A percentile compares a stretch with the other conserved stretches of the same genome.
Evolutionary conservation across 2,113 vertebrate species (phyloP).

Genomic region (Penelope pileata): DNA sequence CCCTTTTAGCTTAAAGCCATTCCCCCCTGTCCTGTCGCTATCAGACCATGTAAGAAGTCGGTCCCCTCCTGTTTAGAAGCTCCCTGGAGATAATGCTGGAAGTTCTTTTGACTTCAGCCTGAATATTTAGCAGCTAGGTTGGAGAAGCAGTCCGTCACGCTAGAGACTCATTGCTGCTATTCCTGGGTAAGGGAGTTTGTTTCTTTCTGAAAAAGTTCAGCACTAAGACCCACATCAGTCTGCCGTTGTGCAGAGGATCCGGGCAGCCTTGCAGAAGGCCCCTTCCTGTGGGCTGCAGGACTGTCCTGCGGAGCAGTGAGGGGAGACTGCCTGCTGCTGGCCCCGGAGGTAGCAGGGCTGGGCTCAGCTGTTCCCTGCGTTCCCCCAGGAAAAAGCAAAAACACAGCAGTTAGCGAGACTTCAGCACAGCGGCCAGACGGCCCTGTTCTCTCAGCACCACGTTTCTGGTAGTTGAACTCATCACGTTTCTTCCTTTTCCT

Average conservation of each 20-base stretch:
- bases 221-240: not conserved
- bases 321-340: not conserved
- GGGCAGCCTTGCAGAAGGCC: not conserved
- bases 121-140: not conserved
- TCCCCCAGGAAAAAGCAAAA: not conserved
- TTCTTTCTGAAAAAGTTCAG: not conserved
- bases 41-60: no score
- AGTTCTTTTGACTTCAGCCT: not conserved
- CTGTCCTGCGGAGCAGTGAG: not conserved
- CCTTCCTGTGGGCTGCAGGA: not conserved
- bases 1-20: no score
- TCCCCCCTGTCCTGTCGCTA: no score
- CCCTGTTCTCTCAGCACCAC: slow-evolving; percentile 25
- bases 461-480: not conserved
- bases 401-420: not conserved
- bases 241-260: not conserved
- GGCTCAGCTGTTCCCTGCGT: slow-evolving; percentile 11
- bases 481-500: not conserved
- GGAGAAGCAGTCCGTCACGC: not conserved
- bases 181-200: not conserved
- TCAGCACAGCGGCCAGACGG: not conserved
- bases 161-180: not conserved
- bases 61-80: no score
- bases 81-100: no score
- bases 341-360: not conserved